Base-by-base conservation (phyloP, 2,888 invertebrate genomes). In the Lobophora halterata region DNA sequence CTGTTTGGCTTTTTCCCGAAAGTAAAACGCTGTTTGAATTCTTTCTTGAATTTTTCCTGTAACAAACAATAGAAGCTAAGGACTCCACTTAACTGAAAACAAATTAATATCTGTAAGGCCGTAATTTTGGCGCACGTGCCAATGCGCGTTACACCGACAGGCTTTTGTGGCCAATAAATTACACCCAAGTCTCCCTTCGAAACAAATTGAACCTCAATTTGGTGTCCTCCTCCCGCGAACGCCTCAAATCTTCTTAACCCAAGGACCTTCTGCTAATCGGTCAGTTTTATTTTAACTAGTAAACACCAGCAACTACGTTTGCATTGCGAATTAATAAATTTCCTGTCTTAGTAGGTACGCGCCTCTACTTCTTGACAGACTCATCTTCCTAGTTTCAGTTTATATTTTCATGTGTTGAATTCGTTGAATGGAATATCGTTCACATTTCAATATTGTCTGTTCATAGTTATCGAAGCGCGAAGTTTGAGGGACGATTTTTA, bases 1-100 rank as follows among this genome's bases (percentile, higher is more conserved):
- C 79, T 63, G 34, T 63, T 81, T n/a, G 71, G 67, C 36, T 79
- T 83, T 47, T 77, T 81, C 25, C 89, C 88, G 42, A 90, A 89
- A 1, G 91, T 89, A 53, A 93, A 92, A 3, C 93, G 89, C 59
- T 92, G 91, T 56, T 91, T 91, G 60, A 94, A 93, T 74, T 94
- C 94, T 29, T 93, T 89, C 70, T 93, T 93, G 75, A 94, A 94
- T 71, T 94, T 94, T 71, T 93, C 94, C 93, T 94, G 79, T 0
- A 83, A 79, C 51, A 41, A 43, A 33, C 29, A 37, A 29, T 12
- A 16, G n/a, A 26, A 4, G n/a, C 28, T 30, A 21, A 26, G 33
- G 13, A 29, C 24, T 37, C 16, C 16, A 23, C 16, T 27, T 20
- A 36, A 24, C 34, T 31, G 7, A 34, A 46, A 46, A 34, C 21